Evolutionary conservation across 2,888 invertebrate genomes (phyloP), one percentile per base, ranked within the genome.

Genomic region (Folsomia manolachei): DNA sequence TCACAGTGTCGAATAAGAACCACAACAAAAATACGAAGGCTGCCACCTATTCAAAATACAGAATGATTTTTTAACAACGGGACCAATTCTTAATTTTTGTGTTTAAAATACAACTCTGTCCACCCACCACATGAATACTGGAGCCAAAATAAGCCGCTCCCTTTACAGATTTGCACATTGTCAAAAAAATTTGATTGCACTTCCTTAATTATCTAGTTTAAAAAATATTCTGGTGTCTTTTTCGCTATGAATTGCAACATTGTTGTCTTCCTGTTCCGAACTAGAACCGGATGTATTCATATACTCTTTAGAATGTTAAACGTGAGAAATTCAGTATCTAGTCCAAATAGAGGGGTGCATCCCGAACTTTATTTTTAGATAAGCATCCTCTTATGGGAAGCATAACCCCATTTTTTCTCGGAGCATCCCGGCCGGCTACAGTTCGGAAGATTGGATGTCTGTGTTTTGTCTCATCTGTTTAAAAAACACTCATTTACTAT

Each of bases 71-170:
- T n/a, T n/a, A n/a, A n/a, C n/a, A n/a, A 11, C n/a, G 24, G 25
- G 25, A 19, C 39, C 19, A 14, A 14, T 63, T 63, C 4, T 62
- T 7, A 51, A 51, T n/a, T 39, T 64, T 27, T 64, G 9, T 25
- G n/a, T 27, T 26, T 26, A 64, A 39, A 62, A 24, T 66, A 61
- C 24, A 9, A 56, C 25, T 25, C n/a, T n/a, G n/a, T n/a, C n/a
- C n/a, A n/a, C n/a, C n/a, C 67, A 74, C 74, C 62, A 74, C 52
- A 72, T 76, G 76, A 56, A 76, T 51, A 65, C 72, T 72, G 2
- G 76, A 70, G 18, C 76, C 76, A 63, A 76, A 76, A 60, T 51
- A 76, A 11, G 76, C 76, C 18, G 76, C 76, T 24, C 76, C 74
- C 23, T 73, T 25, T 4, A 76, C 74, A 39, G 72, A 72, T 63